Base-by-base conservation (phyloP, 2,888 invertebrate genomes). In the Pammene aurita region DNA sequence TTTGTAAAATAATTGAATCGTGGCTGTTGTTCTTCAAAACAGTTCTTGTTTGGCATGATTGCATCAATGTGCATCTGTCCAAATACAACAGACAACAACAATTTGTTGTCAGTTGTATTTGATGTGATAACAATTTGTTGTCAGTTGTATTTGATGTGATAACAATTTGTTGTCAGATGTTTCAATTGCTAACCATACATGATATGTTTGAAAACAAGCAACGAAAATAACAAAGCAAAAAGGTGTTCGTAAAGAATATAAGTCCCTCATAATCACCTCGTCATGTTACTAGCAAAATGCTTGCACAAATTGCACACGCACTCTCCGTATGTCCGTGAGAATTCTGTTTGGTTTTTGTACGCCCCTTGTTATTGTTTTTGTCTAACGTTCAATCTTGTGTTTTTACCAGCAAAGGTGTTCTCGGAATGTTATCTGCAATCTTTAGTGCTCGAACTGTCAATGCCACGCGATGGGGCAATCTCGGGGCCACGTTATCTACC, bases 381-480 rank as follows among this genome's bases (percentile, higher is more conserved):
- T 57, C 38, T 54, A 67, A 56, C 61, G 38, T n/a, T 57, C 42
- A 56, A 56, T 67, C 62, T 57, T 50, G 14, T 55, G 50, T 56
- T 57, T 63, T 52, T 35, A 48, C 50, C 35, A 16, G 48, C 61
- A 41, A 48, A 16, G 48, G 41, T 42, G 41, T 56, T 63, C 56
- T 16, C 48, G 64, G 68, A 64, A 69, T 64, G 58, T 64, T 69
- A 64, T 62, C 48, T 48, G 56, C 62, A 67, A 67, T 69, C 68
- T 68, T 52, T 44, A 64, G 68, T 63, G 52, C 62, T 56, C 48
- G 18, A 44, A 44, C 57, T 42, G 58, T 54, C 67, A 67, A 67
- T 67, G 67, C 63, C 63, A 67, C 55, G 67, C 62, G 50, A 63
- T 63, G 67, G 56, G 34, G 67, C 50, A 67, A 67, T 57, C 67